Conservation (phyloP, 2,797 vertebrate genomes). For the Cetoscarus ocellatus region DNA sequence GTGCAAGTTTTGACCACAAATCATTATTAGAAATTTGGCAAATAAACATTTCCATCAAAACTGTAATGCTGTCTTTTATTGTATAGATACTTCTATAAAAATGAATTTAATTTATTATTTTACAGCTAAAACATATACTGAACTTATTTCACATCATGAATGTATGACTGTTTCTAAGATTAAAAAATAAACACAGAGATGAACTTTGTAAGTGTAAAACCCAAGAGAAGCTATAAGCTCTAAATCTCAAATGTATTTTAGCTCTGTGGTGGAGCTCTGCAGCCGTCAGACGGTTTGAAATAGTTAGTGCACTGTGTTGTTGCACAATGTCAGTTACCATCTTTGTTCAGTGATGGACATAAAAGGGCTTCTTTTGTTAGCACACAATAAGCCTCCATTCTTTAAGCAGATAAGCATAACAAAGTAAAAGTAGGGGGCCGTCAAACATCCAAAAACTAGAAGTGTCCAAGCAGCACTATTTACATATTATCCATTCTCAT, state of each 20-base stretch:
- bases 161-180: not conserved
- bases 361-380: slow-evolving; percentile 81
- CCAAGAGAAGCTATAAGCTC: not conserved
- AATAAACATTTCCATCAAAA: too few species aligned
- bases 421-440: slow-evolving; percentile 87
- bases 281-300: slow-evolving; percentile 81
- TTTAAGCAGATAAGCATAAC: slow-evolving; percentile 85
- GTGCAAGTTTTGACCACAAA: too few species aligned
- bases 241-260: slow-evolving; percentile 40
- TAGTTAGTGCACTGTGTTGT: slow-evolving; percentile 86
- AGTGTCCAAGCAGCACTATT: slow-evolving; percentile 82
- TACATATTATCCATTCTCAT: slow-evolving; percentile 76
- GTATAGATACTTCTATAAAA: too few species aligned
- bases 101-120: too few species aligned
- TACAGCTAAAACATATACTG: too few species aligned
- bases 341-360: slow-evolving; percentile 92
- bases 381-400: slow-evolving; percentile 81
- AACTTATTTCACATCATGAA: not conserved
- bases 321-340: slow-evolving; percentile 84
- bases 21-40: too few species aligned
- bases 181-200: not conserved
- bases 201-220: not conserved
- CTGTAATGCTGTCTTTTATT: too few species aligned
- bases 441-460: slow-evolving; percentile 80
- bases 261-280: slow-evolving; percentile 75